phyloP scores from a whole-genome alignment of 2,888 invertebrate species.

The Drosophila longiperda region DNA sequence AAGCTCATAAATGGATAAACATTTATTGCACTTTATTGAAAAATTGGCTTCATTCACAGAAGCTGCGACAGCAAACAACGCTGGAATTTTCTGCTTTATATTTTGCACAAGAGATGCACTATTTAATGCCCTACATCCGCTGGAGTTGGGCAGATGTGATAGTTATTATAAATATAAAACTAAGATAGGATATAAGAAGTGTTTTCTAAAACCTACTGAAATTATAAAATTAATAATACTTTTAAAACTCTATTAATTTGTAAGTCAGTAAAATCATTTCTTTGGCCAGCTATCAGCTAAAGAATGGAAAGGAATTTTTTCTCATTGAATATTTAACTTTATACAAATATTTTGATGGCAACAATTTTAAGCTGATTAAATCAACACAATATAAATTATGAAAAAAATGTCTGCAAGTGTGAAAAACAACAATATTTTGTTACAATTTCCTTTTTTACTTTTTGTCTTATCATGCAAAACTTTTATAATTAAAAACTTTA shows the following conservation, averaged over 20 bases:
- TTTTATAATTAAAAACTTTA: neutral
- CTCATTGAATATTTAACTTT: neutral
- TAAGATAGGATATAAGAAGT: neutral
- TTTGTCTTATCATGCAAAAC: neutral
- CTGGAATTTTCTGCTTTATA: constrained; percentile 48
- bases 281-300: too few species aligned
- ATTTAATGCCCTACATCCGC: constrained; percentile 46
- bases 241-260: too few species aligned
- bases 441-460: neutral
- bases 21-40: constrained; percentile 81
- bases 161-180: neutral
- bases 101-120: constrained; percentile 64
- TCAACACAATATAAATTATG: neutral
- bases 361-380: neutral
- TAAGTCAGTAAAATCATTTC: too few species aligned
- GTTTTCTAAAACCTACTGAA: neutral
- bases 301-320: neutral
- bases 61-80: constrained; percentile 13
- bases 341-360: neutral
- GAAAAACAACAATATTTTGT: neutral
- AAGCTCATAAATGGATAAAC: constrained; percentile 78
- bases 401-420: neutral
- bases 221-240: neutral
- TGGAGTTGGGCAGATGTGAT: constrained; percentile 8
- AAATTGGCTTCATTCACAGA: constrained; percentile 67